Evolutionary conservation across 2,888 invertebrate species (phyloP), one percentile per base, ranked within the genome.

Genomic region (Cyclophora albipunctata): DNA sequence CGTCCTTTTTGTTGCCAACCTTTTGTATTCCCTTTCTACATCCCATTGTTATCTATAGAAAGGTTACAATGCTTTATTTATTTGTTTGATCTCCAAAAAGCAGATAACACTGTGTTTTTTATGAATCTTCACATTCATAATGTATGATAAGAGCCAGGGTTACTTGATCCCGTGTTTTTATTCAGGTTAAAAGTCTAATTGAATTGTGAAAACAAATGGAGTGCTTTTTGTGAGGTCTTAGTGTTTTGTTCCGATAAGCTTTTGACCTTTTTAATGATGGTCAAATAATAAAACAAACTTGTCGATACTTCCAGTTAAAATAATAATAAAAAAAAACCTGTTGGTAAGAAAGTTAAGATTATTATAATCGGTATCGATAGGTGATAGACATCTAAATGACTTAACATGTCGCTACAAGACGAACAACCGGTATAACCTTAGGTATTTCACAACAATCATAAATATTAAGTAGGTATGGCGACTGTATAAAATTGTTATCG

Each of bases 1-100:
- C 69, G 68, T 69, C 69, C 70, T 71, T 74, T 75, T 72, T 64
- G 67, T 68, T 66, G 64, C 66, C 69, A 65, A 66, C 67, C 71
- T 78, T 78, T 79, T 76, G 74, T 70, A 69, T 70, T 67, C 64
- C 71, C 68, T 70, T 73, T 75, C 33, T 33, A 34, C 33, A 7
- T 43, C 34, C 33, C 33, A 33, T 59, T 61, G 78, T 77, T 68
- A 67, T 66, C 59, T 60, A 50, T 59, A 57, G 64, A 64, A 67
- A 69, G 53, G 51, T 58, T 58, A 67, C 67, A 68, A 67, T 63
- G 58, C 57, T 55, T 57, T 59, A 66, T 68, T 69, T 71, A 67
- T 72, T 69, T 70, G 66, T 65, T 62, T 57, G 52, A 64, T 55
- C 60, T 56, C 57, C 63, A 60, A 62, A 60, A 63, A 60, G 55